phyloP scores from a whole-genome alignment of 2,888 invertebrate genomes.

The Plutella xylostella region DNA sequence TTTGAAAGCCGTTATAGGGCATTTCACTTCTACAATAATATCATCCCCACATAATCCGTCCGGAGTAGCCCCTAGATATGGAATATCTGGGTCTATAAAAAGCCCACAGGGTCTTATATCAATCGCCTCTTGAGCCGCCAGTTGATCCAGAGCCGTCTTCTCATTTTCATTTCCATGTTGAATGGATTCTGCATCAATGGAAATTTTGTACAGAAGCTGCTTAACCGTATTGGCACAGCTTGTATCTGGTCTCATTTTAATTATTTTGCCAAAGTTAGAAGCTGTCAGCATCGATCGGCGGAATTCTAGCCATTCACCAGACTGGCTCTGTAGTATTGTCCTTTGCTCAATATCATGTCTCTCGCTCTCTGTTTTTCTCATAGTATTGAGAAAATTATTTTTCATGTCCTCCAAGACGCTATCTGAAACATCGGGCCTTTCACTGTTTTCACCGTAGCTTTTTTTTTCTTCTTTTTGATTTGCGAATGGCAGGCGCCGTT shows the following conservation, averaged over 20 bases:
- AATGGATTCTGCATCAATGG: slow-evolving; percentile 10
- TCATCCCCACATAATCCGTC: slow-evolving; percentile 11
- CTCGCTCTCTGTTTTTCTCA: slow-evolving; percentile 4
- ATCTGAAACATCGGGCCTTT: slow-evolving; percentile 8
- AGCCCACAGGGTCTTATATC: slow-evolving; percentile 13
- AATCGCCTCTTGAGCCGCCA: slow-evolving; percentile 8
- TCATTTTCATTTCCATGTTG: slow-evolving; percentile 15
- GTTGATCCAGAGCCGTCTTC: slow-evolving; percentile 9
- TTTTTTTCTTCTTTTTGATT: background rate
- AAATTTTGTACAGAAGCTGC: slow-evolving; percentile 8
- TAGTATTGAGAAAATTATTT: slow-evolving; percentile 5
- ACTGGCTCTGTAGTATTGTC: slow-evolving; percentile 8
- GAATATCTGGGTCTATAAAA: slow-evolving; percentile 12
- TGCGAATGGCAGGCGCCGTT: background rate
- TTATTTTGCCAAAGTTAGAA: slow-evolving; percentile 10
- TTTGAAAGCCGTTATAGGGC: slow-evolving; percentile 9
- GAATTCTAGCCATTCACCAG: slow-evolving; percentile 10
- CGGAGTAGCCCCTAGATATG: slow-evolving; percentile 14
- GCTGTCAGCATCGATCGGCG: slow-evolving; percentile 12
- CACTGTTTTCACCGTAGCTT: slow-evolving; percentile 1
- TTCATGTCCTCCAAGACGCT: slow-evolving; percentile 7
- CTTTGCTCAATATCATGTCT: slow-evolving; percentile 3
- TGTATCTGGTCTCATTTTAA: slow-evolving; percentile 8
- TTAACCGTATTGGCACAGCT: slow-evolving; percentile 12
- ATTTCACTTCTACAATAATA: slow-evolving; percentile 9